These are phyloP conservation scores for Desmophyllum pertusum DNA, from an alignment of 92 coral and sea anemone genomes.

Conservation along the genomic window DNA sequence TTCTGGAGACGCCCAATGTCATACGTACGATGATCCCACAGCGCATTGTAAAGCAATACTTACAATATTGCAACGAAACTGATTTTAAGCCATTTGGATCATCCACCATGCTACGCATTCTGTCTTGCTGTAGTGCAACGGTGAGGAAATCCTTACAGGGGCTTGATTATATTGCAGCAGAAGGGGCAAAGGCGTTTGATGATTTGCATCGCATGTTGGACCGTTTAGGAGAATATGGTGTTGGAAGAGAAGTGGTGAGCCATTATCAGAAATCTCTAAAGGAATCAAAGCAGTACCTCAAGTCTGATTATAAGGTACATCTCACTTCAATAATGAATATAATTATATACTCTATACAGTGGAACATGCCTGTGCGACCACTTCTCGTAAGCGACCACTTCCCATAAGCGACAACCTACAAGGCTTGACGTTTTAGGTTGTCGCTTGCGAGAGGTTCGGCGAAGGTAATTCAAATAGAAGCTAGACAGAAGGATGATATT, in stretches of 20 bases:
- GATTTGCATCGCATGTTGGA: constrained; percentile 32
- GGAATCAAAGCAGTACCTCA: constrained; percentile 47
- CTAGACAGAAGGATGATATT: too few species aligned
- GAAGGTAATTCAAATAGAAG: too few species aligned
- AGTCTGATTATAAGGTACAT: constrained; percentile 53
- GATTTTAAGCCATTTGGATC: constrained; percentile 32
- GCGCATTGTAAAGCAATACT: constrained; percentile 36
- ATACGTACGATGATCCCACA: constrained; percentile 49
- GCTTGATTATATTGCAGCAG: constrained; percentile 45
- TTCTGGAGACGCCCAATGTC: constrained; percentile 55
- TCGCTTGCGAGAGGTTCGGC: too few species aligned
- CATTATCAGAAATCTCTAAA: constrained; percentile 33
- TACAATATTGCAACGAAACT: constrained; percentile 28
- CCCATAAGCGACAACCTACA: too few species aligned
- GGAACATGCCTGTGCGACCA: too few species aligned
- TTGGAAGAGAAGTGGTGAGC: background rate
- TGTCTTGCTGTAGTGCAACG: constrained; percentile 30
- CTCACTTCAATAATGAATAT: background rate
- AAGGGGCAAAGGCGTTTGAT: constrained; percentile 46
- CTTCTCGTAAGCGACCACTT: too few species aligned
- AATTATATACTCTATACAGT: too few species aligned
- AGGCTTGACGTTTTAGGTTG: too few species aligned
- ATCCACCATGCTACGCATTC: constrained; percentile 34
- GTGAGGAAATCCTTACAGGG: constrained; percentile 46
- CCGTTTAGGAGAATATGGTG: constrained; percentile 21